phyloP scores from a whole-genome alignment of 1,140 invertebrate species.

The Macrosteles quadrilineatus region DNA sequence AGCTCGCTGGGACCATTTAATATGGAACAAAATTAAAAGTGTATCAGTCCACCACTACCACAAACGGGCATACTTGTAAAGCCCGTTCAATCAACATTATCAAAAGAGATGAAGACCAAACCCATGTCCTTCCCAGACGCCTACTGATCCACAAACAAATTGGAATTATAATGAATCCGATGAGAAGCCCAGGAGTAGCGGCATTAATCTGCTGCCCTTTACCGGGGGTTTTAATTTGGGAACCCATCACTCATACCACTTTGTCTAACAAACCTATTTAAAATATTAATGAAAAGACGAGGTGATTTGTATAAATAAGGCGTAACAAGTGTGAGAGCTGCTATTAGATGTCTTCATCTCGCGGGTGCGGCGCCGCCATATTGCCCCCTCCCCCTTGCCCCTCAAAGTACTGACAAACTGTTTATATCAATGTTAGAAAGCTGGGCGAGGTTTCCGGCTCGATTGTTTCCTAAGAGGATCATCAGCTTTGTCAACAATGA shows the following conservation, averaged over 20 bases:
- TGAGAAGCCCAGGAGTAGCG: too few species aligned
- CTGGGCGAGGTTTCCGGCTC: not conserved
- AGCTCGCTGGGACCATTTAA: too few species aligned
- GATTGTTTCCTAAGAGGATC: slow-evolving; percentile 12
- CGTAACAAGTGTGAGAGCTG: slow-evolving; percentile 8
- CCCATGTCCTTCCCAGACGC: too few species aligned
- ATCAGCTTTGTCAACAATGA: not conserved
- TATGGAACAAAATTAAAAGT: too few species aligned
- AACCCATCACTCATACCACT: slow-evolving; percentile 8
- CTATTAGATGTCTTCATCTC: slow-evolving; percentile 10
- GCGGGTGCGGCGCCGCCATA: slow-evolving; percentile 8
- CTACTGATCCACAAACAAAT: too few species aligned
- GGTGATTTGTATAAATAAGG: slow-evolving; percentile 13
- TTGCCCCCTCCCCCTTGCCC: not conserved
- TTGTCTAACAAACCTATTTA: slow-evolving; percentile 12
- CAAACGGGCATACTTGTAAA: too few species aligned
- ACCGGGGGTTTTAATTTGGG: slow-evolving; percentile 6
- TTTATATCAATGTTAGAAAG: not conserved
- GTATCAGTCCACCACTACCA: too few species aligned
- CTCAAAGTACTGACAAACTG: not conserved
- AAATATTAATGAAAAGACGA: slow-evolving; percentile 16
- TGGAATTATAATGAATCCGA: too few species aligned
- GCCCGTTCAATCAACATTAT: too few species aligned
- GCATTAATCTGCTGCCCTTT: not conserved
- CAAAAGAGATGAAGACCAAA: too few species aligned